Evolutionary conservation across 2,888 invertebrate species (phyloP).

Genomic region (Cheilosia vulpina): DNA sequence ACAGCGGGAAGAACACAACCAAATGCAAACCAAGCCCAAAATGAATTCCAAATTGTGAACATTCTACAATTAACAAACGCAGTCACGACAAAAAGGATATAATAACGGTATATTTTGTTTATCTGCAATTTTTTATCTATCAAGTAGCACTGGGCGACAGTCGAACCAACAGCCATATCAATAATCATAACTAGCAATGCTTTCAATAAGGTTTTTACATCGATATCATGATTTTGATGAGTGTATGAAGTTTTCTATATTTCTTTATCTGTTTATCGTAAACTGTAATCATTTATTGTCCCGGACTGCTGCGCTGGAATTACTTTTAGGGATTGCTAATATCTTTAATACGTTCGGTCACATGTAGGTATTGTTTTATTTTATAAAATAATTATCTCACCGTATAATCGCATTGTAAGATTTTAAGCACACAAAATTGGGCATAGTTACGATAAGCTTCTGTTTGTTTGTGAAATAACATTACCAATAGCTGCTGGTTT

Average conservation of each 20-base stretch:
- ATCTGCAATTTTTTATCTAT: constrained; percentile 56
- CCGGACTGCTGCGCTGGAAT: constrained; percentile 42
- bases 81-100: constrained; percentile 13
- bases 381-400: constrained; percentile 42
- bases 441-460: constrained; percentile 49
- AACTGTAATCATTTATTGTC: constrained; percentile 55
- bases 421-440: constrained; percentile 52
- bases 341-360: constrained; percentile 9
- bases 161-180: constrained; percentile 30
- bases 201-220: constrained; percentile 42
- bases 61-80: constrained; percentile 8
- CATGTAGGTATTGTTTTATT: constrained; percentile 35
- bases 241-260: constrained; percentile 21
- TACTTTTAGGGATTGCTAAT: constrained; percentile 41
- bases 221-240: constrained; percentile 49
- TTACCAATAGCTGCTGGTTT: background rate
- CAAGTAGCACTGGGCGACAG: constrained; percentile 40
- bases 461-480: constrained; percentile 12
- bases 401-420: constrained; percentile 47
- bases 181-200: constrained; percentile 52
- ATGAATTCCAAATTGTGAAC: constrained; percentile 1
- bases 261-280: constrained; percentile 67
- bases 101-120: constrained; percentile 36
- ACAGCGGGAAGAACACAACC: constrained; percentile 9
- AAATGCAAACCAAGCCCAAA: background rate